Evolutionary conservation across 2,888 invertebrate genomes (phyloP).

Genomic region (Stramonita haemastoma): DNA sequence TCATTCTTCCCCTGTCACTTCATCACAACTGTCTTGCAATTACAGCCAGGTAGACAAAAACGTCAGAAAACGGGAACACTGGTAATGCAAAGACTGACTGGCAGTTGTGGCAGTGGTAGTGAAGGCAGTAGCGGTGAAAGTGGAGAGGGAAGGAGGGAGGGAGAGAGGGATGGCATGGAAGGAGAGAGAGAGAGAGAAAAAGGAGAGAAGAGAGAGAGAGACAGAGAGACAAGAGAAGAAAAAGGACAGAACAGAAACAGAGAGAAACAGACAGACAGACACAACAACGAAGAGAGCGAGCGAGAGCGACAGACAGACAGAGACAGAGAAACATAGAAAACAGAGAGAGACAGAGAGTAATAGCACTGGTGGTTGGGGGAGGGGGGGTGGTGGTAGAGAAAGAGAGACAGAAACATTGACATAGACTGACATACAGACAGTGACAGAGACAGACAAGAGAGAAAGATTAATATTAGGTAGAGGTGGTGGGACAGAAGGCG

Average conservation of each 20-base stretch:
- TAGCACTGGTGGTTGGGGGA: background rate
- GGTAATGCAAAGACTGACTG: background rate
- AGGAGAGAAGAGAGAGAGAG: background rate
- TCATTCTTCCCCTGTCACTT: too few relatives aligned
- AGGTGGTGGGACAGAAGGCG: background rate
- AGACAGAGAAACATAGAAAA: too few relatives aligned
- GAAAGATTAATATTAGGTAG: background rate
- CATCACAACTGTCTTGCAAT: too few relatives aligned
- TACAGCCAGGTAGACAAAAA: too few relatives aligned
- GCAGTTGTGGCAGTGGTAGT: too few relatives aligned
- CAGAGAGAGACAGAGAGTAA: background rate
- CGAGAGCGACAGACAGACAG: background rate
- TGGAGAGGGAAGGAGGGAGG: too few relatives aligned
- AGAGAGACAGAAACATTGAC: background rate
- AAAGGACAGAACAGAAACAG: background rate
- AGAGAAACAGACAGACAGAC: too few relatives aligned
- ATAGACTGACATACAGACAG: background rate
- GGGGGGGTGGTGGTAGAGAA: background rate
- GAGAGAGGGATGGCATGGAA: too few relatives aligned
- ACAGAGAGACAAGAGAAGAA: slow-evolving; percentile 27
- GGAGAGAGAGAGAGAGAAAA: slow-evolving; percentile 39
- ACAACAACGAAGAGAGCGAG: background rate
- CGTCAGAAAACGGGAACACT: too few relatives aligned
- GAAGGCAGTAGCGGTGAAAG: too few relatives aligned
- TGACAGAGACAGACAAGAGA: background rate